Evolutionary conservation across 2,888 invertebrate species (phyloP).

Genomic region (Ochropleura plecta): DNA sequence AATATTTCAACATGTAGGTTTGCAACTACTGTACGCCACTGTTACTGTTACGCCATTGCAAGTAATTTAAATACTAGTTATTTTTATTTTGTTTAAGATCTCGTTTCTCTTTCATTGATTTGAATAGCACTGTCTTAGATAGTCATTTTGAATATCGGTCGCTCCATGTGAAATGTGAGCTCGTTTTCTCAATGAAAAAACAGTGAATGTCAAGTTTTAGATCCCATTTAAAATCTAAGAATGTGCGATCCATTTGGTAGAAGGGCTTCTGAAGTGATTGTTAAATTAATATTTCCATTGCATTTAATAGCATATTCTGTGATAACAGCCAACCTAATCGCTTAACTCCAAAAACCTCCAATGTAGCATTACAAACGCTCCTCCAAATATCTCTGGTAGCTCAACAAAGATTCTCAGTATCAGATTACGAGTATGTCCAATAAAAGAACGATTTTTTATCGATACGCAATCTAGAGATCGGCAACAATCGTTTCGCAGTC

Average conservation of each 20-base stretch:
- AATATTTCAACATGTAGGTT: neutral
- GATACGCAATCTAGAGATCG: slow-evolving; percentile 53
- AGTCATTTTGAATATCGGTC: too few relatives aligned
- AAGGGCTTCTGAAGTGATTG: too few relatives aligned
- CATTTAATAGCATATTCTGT: neutral
- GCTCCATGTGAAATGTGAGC: too few relatives aligned
- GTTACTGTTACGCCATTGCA: too few relatives aligned
- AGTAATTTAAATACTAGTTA: too few relatives aligned
- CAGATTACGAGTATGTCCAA: slow-evolving; percentile 47
- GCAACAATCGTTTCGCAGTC: slow-evolving; percentile 56
- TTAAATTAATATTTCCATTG: neutral
- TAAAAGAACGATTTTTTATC: slow-evolving; percentile 50
- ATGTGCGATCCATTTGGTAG: too few relatives aligned
- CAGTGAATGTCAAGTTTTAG: too few relatives aligned
- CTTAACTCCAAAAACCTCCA: neutral
- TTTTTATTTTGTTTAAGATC: too few relatives aligned
- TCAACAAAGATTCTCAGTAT: slow-evolving; percentile 28
- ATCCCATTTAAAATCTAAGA: too few relatives aligned
- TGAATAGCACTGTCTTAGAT: too few relatives aligned
- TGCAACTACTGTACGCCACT: neutral
- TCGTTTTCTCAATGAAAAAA: too few relatives aligned
- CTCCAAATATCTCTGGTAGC: slow-evolving; percentile 15
- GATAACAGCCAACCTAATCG: neutral
- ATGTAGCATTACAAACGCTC: slow-evolving; percentile 21
- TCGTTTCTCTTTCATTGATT: too few relatives aligned